Evolutionary conservation across 2,113 vertebrate species (phyloP), one percentile per base, ranked within the genome.

Genomic region (Oncorhynchus kisutch): DNA sequence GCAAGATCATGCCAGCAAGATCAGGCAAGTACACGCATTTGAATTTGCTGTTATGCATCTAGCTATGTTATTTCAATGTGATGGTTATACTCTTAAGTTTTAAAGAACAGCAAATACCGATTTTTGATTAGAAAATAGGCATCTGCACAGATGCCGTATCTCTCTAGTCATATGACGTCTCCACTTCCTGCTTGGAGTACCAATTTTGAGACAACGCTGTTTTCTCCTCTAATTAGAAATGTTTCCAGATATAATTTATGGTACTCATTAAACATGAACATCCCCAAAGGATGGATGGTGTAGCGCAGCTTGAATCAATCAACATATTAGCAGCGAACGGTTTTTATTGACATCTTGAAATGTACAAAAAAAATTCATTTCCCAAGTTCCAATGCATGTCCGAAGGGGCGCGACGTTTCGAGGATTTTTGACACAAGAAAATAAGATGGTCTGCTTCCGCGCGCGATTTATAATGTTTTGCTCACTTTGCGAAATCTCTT

Each of bases 91-190:
- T 45, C 51, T 31, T 20, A 39, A 18, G 20, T 20, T 31, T 39
- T 18, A 20, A 29, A 20, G 29, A 1, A 70, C 11, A 5, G 13
- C 13, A 70, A 20, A 34, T 13, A 20, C 9, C 8, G 39, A 45
- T 22, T 65, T 81, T 8, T 60, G 13, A 69, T 54, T 20, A 75
- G 71, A 74, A 72, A 80, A 74, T 6, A 73, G 12, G 74, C 69
- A 81, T 85, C 92, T 92, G 91, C 75, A 93, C 92, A 16, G 89
- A 84, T 80, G 93, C 91, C 93, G 94, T 94, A 74, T 91, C 89
- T 86, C 69, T 74, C 3, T 59, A 51, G 39, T 94, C 93, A 94
- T 82, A 72, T 94, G 93, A 94, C 88, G 25, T 51, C 0, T 4
- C 8, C 4, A 9, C 85, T 92, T 92, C 91, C 89, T 80, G 79